Percentiles rank a stretch among this genome's conserved stretches.
Evolutionary conservation across 2,888 invertebrate species (phyloP).

Genomic region (Hyppa rectilinea): DNA sequence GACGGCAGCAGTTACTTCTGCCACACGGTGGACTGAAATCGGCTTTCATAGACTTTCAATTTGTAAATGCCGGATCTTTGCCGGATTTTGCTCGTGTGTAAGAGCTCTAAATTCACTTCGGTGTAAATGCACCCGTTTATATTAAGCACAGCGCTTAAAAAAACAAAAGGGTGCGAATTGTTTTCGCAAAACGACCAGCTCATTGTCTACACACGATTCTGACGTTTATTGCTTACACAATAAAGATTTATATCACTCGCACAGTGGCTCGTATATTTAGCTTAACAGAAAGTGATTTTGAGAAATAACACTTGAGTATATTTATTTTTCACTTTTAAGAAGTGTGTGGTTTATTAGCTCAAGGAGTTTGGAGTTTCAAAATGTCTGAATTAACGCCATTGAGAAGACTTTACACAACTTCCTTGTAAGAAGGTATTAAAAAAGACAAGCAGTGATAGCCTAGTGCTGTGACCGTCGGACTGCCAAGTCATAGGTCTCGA

Average conservation of each 20-base stretch:
- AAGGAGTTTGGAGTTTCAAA: constrained; percentile 4
- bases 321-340: constrained; percentile 38
- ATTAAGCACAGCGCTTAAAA: constrained; percentile 65
- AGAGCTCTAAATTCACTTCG: too few relatives aligned
- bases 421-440: too few relatives aligned
- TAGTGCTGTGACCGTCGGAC: too few relatives aligned
- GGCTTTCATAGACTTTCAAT: too few relatives aligned
- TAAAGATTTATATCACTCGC: constrained; percentile 61
- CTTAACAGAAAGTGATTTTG: constrained; percentile 56
- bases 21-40: too few relatives aligned
- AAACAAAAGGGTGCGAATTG: constrained; percentile 73
- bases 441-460: too few relatives aligned
- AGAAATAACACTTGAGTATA: constrained; percentile 32
- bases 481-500: too few relatives aligned
- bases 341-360: constrained; percentile 32
- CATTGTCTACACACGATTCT: constrained; percentile 60
- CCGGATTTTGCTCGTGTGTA: too few relatives aligned
- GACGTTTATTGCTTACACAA: constrained; percentile 54
- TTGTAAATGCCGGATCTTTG: too few relatives aligned
- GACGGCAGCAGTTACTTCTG: too few relatives aligned
- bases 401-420: background rate
- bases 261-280: constrained; percentile 46
- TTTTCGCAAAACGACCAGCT: constrained; percentile 68
- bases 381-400: background rate
- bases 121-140: constrained; percentile 64